Evolutionary conservation across 1,140 invertebrate species (phyloP), one percentile per base, ranked within the genome.

Genomic region (Brachionus sp.): DNA sequence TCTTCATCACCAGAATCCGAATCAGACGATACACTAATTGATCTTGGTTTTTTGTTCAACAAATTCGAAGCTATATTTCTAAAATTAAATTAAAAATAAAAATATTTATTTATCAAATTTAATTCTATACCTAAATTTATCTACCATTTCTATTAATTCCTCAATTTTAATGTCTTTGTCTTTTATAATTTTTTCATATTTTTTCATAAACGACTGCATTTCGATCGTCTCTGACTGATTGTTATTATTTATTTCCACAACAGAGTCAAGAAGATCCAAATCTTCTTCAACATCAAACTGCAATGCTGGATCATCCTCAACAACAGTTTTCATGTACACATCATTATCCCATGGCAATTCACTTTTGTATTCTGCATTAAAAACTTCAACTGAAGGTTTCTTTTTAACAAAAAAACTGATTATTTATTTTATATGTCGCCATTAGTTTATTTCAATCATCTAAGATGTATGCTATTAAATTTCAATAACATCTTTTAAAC

Each of bases 1-100:
- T 90, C 89, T 83, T 88, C 87, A 77, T 86, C 85, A 13, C 86
- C 85, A 9, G n/a, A 19, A 33, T 70, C 42, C 12, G 80, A 39
- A 2, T 82, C 77, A 23, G 75, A 78, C 23, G 75, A 39, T 3
- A 35, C 39, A n/a, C 46, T 57, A 13, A n/a, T 62, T 33, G 6
- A 33, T 57, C 13, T 57, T 37, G 4, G 29, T 9, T 77, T 50
- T n/a, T 77, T 33, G 16, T 33, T 44, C n/a, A 75, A 75, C 25
- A 75, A 75, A 44, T 75, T 75, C 13, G 37, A 25, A 7, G 70
- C 70, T 42, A 75, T 44, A 25, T 44, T 75, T 75, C 70, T 73
- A 19, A 7, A 16, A 70, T 42, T 2, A 29, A 70, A 5, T 70
- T 16, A 70, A 23, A n/a, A 7, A 2, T 70, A 70, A 23, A 12